phyloP scores from a whole-genome alignment of 2,888 invertebrate species.

The Platycheirus rosarum region DNA sequence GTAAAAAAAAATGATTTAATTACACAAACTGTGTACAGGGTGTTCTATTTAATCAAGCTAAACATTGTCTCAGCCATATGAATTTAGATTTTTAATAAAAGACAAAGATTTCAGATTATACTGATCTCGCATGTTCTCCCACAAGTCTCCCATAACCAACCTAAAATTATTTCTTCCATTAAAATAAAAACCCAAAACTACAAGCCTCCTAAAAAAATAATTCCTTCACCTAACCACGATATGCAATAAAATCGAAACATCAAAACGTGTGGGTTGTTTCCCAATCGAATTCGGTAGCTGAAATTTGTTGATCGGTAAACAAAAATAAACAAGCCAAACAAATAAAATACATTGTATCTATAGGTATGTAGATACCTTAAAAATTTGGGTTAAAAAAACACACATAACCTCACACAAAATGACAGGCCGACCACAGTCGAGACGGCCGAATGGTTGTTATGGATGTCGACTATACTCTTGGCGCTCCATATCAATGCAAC shows the following conservation, averaged over 20 bases:
- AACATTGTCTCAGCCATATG: no score
- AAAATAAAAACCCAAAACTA: background rate
- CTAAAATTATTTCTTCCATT: background rate
- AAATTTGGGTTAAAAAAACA: background rate
- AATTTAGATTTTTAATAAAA: no score
- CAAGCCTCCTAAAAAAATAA: background rate
- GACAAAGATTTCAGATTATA: no score
- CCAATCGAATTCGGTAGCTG: slow-evolving; percentile 56
- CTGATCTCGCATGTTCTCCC: no score
- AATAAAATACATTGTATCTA: background rate
- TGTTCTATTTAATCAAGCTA: no score
- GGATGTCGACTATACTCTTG: slow-evolving; percentile 14
- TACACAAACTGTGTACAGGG: no score
- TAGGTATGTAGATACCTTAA: background rate
- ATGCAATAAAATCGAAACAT: slow-evolving; percentile 28
- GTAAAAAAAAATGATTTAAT: no score
- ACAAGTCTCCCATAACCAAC: no score
- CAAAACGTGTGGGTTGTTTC: slow-evolving; percentile 10
- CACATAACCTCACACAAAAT: slow-evolving; percentile 6
- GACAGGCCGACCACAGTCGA: slow-evolving; percentile 3
- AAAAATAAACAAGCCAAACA: slow-evolving; percentile 1
- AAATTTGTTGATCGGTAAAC: slow-evolving; percentile 10
- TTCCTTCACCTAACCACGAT: background rate
- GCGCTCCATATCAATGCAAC: slow-evolving; percentile 49
- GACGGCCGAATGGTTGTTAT: background rate